phyloP scores from a whole-genome alignment of 2,113 vertebrate genomes.

The Anhinga rufa region DNA sequence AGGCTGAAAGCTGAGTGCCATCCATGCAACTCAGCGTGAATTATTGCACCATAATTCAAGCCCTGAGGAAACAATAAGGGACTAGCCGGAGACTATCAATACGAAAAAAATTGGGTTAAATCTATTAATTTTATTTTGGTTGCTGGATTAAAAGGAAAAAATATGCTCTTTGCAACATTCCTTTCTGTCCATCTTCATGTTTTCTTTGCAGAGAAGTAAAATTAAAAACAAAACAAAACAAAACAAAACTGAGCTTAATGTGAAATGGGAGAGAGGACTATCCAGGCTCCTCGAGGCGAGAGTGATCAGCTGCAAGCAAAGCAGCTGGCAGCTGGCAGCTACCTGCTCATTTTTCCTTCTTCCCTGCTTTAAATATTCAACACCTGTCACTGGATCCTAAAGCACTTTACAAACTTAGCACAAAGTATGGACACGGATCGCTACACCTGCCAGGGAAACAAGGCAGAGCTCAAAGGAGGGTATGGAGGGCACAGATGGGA shows the following conservation, averaged over 20 bases:
- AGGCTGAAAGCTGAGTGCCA: neutral
- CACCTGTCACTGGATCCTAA: neutral
- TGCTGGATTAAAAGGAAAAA: neutral
- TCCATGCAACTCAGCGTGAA: constrained; percentile 1
- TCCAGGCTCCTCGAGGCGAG: neutral
- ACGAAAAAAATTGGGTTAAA: neutral
- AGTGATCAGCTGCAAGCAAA: neutral
- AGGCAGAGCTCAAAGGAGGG: neutral
- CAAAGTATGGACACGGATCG: rapidly evolving
- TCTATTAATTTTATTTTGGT: neutral
- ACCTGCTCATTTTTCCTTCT: neutral
- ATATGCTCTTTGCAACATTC: neutral
- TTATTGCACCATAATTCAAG: constrained; percentile 1
- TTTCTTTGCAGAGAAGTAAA: neutral
- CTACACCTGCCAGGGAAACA: neutral
- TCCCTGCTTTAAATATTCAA: neutral
- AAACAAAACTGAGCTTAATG: neutral
- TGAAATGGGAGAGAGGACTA: neutral
- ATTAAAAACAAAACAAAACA: neutral
- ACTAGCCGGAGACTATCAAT: neutral
- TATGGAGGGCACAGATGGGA: neutral
- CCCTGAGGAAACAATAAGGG: neutral
- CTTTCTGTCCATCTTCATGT: neutral
- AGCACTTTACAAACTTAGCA: neutral
- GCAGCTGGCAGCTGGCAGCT: neutral